phyloP scores from a whole-genome alignment of 2,888 invertebrate species.

The Tubiluchus corallicola region DNA sequence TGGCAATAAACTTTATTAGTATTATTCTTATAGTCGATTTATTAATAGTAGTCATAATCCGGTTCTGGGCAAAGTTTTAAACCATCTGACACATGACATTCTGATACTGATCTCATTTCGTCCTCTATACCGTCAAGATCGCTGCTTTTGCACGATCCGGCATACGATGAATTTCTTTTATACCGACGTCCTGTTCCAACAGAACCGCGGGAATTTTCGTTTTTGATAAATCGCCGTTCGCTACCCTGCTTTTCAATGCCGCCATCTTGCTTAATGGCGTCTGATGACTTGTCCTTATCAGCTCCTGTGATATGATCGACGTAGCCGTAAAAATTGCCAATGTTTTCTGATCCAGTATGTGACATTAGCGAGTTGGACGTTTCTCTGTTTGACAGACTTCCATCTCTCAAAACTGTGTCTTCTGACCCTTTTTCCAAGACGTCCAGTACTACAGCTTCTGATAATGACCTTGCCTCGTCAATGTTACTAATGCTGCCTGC shows the following conservation, averaged over 20 bases:
- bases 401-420: too few relatives aligned
- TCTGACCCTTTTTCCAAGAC: neutral
- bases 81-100: neutral
- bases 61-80: neutral
- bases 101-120: neutral
- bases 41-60: neutral
- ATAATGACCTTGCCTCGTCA: neutral
- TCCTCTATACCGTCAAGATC: neutral
- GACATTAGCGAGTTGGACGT: too few relatives aligned
- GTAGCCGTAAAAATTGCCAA: too few relatives aligned
- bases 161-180: neutral
- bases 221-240: neutral
- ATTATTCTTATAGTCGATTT: too few relatives aligned
- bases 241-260: neutral
- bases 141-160: neutral
- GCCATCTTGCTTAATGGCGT: neutral
- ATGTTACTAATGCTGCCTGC: neutral
- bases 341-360: too few relatives aligned
- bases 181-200: neutral
- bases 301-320: neutral
- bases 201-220: neutral
- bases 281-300: neutral
- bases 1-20: too few relatives aligned
- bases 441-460: neutral
- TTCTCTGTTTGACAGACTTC: too few relatives aligned